Evolutionary conservation across 2,888 invertebrate genomes (phyloP).

Genomic region (Anthoptus insignis): DNA sequence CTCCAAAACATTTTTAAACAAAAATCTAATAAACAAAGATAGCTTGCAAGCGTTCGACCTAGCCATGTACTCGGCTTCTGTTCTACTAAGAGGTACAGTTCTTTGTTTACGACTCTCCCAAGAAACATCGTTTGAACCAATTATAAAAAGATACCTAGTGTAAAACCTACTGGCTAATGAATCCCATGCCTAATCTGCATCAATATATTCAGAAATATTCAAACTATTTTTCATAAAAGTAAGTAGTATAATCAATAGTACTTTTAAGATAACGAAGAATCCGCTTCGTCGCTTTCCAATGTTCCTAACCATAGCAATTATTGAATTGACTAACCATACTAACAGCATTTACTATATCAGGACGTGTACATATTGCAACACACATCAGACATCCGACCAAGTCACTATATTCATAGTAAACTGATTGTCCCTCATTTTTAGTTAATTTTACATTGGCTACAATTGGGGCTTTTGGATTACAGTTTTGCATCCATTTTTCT

Average conservation of each 20-base stretch:
- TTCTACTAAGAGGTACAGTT: constrained; percentile 43
- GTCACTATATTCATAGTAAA: no score
- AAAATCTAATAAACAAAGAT: constrained; percentile 22
- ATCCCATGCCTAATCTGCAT: constrained; percentile 44
- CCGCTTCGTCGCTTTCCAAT: no score
- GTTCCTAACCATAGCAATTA: no score
- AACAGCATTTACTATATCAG: no score
- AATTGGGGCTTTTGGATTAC: no score
- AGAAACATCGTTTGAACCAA: constrained; percentile 37
- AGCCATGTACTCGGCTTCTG: constrained; percentile 48
- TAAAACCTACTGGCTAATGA: constrained; percentile 47
- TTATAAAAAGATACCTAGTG: constrained; percentile 44
- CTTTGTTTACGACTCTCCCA: constrained; percentile 47
- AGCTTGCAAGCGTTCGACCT: constrained; percentile 38
- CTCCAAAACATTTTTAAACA: not conserved
- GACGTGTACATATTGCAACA: no score
- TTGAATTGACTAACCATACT: no score
- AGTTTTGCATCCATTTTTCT: no score
- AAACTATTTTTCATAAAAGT: not conserved
- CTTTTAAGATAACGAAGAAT: not conserved
- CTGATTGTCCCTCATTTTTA: no score
- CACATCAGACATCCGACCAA: no score
- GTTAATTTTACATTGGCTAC: no score
- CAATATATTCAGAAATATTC: constrained; percentile 24
- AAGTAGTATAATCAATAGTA: not conserved